Conservation (phyloP, 2,113 vertebrate genomes). For the Pelecanus crispus region DNA sequence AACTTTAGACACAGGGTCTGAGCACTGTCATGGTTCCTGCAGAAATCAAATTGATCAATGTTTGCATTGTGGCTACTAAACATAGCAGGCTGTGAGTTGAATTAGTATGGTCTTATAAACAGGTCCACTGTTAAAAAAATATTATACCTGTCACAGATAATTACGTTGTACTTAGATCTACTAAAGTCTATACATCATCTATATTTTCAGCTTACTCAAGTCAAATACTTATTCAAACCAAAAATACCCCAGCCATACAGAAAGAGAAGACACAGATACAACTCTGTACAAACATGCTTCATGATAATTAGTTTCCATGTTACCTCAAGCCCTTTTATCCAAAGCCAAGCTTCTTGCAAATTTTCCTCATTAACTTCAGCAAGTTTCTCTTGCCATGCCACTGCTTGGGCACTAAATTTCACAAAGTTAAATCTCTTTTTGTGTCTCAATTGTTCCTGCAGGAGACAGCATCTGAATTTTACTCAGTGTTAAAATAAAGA, state of each 20-base stretch:
- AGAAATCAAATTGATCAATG: background rate
- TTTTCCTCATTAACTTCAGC: slow-evolving; percentile 72
- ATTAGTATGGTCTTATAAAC: background rate
- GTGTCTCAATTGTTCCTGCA: slow-evolving; percentile 78
- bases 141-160: background rate
- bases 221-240: background rate
- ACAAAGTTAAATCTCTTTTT: slow-evolving; percentile 81
- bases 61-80: background rate
- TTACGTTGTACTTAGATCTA: background rate
- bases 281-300: background rate
- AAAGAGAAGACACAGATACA: background rate
- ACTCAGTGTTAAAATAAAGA: background rate
- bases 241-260: background rate
- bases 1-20: background rate
- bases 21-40: background rate
- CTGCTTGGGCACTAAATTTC: slow-evolving; percentile 74
- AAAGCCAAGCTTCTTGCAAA: slow-evolving; percentile 72
- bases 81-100: background rate
- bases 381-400: slow-evolving; percentile 74
- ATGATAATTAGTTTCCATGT: background rate
- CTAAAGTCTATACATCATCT: background rate
- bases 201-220: background rate
- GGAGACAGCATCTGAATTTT: slow-evolving; percentile 23
- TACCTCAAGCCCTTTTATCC: slow-evolving; percentile 81
- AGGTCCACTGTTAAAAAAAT: background rate